phyloP scores from a whole-genome alignment of 2,113 vertebrate species.

The Suricata suricatta region DNA sequence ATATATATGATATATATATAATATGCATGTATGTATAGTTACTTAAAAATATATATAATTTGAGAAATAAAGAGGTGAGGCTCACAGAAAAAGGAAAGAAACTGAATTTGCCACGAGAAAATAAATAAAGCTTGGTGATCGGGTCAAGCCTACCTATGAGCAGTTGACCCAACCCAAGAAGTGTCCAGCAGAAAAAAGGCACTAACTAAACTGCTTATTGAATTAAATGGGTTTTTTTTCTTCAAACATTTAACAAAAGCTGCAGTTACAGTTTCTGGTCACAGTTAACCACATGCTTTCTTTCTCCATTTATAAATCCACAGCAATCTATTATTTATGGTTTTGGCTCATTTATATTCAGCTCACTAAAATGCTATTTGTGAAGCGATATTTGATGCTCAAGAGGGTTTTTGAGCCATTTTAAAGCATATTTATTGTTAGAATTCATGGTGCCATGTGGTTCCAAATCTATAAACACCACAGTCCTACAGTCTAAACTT shows the following conservation, averaged over 20 bases:
- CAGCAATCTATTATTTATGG: background rate
- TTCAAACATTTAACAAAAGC: background rate
- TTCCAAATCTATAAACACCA: background rate
- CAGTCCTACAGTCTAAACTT: background rate
- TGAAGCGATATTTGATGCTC: background rate
- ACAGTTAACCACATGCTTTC: background rate
- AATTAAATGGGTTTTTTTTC: background rate
- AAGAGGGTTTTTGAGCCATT: background rate
- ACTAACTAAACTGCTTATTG: background rate
- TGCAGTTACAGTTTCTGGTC: background rate
- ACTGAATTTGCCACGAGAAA: background rate
- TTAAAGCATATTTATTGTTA: slow-evolving; percentile 11
- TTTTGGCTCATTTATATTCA: background rate
- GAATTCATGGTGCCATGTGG: background rate
- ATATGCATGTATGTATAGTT: background rate
- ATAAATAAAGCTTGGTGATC: background rate
- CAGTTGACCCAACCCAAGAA: background rate
- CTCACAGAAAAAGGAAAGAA: background rate
- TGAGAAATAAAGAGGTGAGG: background rate
- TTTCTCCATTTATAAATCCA: background rate
- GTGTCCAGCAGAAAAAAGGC: background rate
- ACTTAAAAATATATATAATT: background rate
- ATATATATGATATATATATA: background rate
- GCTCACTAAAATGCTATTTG: background rate
- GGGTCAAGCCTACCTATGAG: background rate